Conservation (phyloP, 1,140 invertebrate genomes). For the Arion vulgaris region DNA sequence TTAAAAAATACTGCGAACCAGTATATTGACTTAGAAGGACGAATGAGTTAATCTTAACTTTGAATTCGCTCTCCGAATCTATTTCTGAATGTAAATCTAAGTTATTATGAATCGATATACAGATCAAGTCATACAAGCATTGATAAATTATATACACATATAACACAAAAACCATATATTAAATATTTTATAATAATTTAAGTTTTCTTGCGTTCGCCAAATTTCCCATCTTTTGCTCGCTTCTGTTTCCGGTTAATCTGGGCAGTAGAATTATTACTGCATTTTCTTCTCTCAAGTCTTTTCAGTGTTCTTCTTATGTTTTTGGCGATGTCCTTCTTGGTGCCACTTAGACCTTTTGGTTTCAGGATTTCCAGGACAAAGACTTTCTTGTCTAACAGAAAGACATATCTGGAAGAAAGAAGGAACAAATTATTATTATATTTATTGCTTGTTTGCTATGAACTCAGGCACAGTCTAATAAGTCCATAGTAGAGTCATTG, state of each 20-base stretch:
- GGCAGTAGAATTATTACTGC: background rate
- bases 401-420: slow-evolving; percentile 39
- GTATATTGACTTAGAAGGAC: no score
- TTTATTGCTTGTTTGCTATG: no score
- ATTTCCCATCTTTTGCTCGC: background rate
- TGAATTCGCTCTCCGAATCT: no score
- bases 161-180: background rate
- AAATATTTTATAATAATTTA: background rate
- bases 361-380: slow-evolving; percentile 30
- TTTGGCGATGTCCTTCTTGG: slow-evolving; percentile 26
- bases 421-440: background rate
- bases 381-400: slow-evolving; percentile 47
- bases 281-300: slow-evolving; percentile 36
- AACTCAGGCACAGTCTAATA: no score
- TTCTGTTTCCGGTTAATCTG: background rate
- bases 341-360: slow-evolving; percentile 18
- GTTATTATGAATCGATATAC: no score
- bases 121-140: no score
- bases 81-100: no score
- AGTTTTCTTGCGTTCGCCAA: background rate
- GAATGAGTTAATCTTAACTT: no score
- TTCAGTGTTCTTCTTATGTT: slow-evolving; percentile 36
- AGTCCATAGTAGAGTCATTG: no score
- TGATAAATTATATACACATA: background rate
- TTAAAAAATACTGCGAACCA: no score